These are phyloP conservation scores for Diarsia dahlii DNA, from an alignment of 2,888 invertebrate species.

Conservation along the genomic window DNA sequence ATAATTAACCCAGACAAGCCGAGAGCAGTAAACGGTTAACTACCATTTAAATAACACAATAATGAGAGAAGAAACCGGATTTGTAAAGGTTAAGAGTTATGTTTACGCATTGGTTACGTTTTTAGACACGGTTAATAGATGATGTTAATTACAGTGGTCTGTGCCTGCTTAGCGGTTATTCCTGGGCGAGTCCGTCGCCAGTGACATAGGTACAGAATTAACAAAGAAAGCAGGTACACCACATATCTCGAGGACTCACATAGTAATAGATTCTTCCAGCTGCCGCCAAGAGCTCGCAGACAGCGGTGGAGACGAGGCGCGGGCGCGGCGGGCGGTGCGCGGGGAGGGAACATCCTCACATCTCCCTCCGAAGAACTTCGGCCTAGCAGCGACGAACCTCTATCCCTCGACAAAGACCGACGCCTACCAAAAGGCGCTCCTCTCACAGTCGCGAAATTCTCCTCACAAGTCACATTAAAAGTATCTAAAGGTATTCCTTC, in stretches of 20 bases:
- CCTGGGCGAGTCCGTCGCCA: conserved; percentile 39
- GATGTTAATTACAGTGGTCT: conserved; percentile 70
- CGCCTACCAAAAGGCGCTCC: conserved; percentile 87
- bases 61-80: conserved; percentile 80
- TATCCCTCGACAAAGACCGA: conserved; percentile 87
- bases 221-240: conserved; percentile 68
- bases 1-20: conserved; percentile 84
- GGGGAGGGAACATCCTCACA: conserved; percentile 85
- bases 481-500: conserved; percentile 87
- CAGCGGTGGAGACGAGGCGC: conserved; percentile 92
- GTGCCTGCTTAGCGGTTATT: conserved; percentile 57
- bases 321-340: conserved; percentile 84
- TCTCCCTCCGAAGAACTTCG: conserved; percentile 94
- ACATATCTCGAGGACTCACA: conserved; percentile 91
- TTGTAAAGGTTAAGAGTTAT: conserved; percentile 82
- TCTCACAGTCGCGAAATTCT: conserved; percentile 86
- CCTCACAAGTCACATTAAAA: conserved; percentile 80
- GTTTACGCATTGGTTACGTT: conserved; percentile 71
- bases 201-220: conserved; percentile 42
- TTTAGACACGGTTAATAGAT: conserved; percentile 78
- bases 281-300: conserved; percentile 94
- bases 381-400: conserved; percentile 89
- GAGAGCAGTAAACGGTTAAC: conserved; percentile 82
- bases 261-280: conserved; percentile 95
- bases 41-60: conserved; percentile 84